Percentiles rank a stretch among this genome's conserved stretches.
These are phyloP conservation scores for Melieria omissa DNA, from an alignment of 2,888 invertebrate species.

Conservation along the genomic window DNA sequence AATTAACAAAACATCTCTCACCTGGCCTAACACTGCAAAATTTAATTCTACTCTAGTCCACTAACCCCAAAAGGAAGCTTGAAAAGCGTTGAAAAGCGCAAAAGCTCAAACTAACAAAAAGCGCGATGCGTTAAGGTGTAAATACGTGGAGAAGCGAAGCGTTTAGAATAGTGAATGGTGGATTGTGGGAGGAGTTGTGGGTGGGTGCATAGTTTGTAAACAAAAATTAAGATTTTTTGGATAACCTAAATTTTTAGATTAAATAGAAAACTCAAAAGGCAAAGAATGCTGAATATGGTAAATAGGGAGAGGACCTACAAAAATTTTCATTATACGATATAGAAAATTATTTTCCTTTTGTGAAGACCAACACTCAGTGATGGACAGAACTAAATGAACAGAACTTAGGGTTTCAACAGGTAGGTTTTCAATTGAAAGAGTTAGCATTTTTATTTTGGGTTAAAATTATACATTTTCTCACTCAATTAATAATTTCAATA, in stretches of 20 bases:
- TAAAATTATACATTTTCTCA: no score
- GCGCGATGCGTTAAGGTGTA: slow-evolving; percentile 52
- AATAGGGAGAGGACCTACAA: no score
- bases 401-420: no score
- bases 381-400: no score
- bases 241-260: background rate
- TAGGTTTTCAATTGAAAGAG: no score
- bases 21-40: slow-evolving; percentile 14
- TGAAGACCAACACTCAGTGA: no score
- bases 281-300: no score
- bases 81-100: slow-evolving; percentile 40
- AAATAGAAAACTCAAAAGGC: background rate
- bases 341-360: no score
- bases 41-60: slow-evolving; percentile 1
- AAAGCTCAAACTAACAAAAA: slow-evolving; percentile 63
- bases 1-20: slow-evolving; percentile 12
- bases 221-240: slow-evolving; percentile 6
- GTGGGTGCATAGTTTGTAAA: slow-evolving; percentile 9
- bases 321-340: no score
- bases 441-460: no score
- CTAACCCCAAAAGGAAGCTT: slow-evolving; percentile 28
- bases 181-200: background rate
- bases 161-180: background rate
- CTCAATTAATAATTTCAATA: no score
- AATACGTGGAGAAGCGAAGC: slow-evolving; percentile 1